Evolutionary conservation across 53 echinoderm and acorn worm species (phyloP).

Genomic region (Astropecten irregularis): DNA sequence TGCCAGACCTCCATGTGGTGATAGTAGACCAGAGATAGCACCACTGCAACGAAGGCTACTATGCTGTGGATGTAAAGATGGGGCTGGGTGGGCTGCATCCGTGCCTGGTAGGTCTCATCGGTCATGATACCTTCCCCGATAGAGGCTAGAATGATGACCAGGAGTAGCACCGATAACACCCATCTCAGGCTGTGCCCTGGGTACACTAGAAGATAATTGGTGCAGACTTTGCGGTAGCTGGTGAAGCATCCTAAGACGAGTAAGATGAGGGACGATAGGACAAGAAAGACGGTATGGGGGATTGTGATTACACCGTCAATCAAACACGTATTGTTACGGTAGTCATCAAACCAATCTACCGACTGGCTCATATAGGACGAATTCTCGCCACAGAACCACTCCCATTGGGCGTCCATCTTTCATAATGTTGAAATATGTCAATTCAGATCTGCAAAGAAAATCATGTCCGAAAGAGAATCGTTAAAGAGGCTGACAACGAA

Average conservation of each 20-base stretch:
- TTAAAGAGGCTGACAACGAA: no score
- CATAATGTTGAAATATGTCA: no score
- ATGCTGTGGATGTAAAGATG: constrained; percentile 48
- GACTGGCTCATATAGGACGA: constrained; percentile 20
- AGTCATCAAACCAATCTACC: constrained; percentile 40
- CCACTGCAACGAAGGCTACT: constrained; percentile 19
- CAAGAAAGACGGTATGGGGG: constrained; percentile 49
- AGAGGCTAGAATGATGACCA: constrained; percentile 23
- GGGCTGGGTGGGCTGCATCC: constrained; percentile 33
- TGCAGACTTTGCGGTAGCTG: constrained; percentile 8
- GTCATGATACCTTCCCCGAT: constrained; percentile 54
- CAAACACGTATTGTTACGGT: constrained; percentile 50
- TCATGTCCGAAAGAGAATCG: no score
- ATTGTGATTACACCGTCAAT: constrained; percentile 49
- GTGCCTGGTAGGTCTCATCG: constrained; percentile 42
- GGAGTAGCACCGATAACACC: constrained; percentile 10
- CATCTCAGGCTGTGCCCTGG: constrained; percentile 41
- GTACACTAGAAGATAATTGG: constrained; percentile 24
- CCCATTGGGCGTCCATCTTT: constrained; percentile 45
- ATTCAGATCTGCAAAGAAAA: no score
- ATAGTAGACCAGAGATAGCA: constrained; percentile 26
- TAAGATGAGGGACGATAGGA: constrained; percentile 51
- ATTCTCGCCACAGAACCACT: constrained; percentile 81
- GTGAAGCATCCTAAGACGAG: constrained; percentile 52
- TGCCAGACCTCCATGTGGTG: constrained; percentile 52